Percentiles rank a stretch among this genome's conserved stretches.
phyloP scores from a whole-genome alignment of 2,888 invertebrate species.

The Adineta ricciae region DNA sequence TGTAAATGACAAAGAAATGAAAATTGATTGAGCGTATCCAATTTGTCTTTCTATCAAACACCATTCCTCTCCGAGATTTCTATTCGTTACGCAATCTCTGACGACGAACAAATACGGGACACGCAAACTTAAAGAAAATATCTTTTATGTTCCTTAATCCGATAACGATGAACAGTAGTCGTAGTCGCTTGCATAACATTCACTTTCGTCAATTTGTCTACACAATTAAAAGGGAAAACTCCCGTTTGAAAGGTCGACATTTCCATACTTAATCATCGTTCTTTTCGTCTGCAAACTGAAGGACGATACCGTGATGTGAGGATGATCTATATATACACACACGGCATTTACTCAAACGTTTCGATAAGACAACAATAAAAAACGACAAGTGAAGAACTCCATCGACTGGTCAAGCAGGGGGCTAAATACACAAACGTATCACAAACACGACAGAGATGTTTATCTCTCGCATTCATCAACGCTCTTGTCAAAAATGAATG shows the following conservation, averaged over 20 bases:
- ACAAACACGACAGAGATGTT: not conserved
- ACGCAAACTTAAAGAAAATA: not conserved
- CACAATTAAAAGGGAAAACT: not conserved
- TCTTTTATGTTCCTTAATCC: not conserved
- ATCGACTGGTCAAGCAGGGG: not conserved
- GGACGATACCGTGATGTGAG: not conserved
- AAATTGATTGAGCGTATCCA: slow-evolving; percentile 11
- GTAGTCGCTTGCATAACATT: not conserved
- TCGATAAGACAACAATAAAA: not conserved
- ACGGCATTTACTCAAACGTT: not conserved
- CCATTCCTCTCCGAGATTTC: not conserved
- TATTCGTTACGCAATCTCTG: not conserved
- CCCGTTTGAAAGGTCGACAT: not conserved
- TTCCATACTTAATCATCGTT: not conserved
- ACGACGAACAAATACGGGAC: not conserved
- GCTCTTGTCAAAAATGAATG: not conserved
- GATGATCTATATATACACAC: not conserved
- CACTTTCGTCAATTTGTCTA: not conserved
- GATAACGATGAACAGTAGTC: not conserved
- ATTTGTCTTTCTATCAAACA: not conserved
- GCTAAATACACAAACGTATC: slow-evolving; percentile 9
- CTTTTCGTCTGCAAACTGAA: not conserved
- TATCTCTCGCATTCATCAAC: not conserved
- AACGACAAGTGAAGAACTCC: not conserved
- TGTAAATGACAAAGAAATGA: not conserved